Conservation (phyloP, 2,113 vertebrate species). For the Boulengeromyrus knoepffleri region DNA sequence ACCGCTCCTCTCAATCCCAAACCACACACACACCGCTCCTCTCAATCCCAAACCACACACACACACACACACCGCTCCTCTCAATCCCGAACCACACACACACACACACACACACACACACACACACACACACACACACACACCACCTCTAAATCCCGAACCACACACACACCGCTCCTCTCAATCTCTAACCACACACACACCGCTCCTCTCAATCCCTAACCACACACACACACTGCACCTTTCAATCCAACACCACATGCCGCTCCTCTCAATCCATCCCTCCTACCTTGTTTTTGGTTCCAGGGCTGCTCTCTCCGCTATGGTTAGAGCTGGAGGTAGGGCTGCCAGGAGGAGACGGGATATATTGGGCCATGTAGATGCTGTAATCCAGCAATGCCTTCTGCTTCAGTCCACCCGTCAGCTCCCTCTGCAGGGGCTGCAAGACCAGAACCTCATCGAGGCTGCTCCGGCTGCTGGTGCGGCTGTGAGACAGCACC, state of each 20-base stretch:
- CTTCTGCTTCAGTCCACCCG: constrained; percentile 66
- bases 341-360: constrained; percentile 59
- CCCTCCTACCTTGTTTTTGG: constrained; percentile 74
- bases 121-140: not conserved
- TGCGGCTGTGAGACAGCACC: constrained; percentile 73
- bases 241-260: too few relatives aligned
- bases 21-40: not conserved
- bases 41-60: not conserved
- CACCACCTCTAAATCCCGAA: too few relatives aligned
- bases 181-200: not conserved
- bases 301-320: constrained; percentile 82
- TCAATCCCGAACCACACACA: not conserved
- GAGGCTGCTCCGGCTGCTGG: constrained; percentile 78
- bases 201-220: not conserved
- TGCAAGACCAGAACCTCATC: constrained; percentile 74
- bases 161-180: not conserved
- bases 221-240: not conserved
- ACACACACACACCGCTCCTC: not conserved
- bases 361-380: constrained; percentile 90
- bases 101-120: not conserved
- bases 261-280: not conserved
- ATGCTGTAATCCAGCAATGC: constrained; percentile 82
- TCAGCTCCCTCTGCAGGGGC: constrained; percentile 69
- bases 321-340: constrained; percentile 68
- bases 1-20: not conserved